Evolutionary conservation across 2,888 invertebrate species (phyloP).

Genomic region (Trissolcus japonicus): DNA sequence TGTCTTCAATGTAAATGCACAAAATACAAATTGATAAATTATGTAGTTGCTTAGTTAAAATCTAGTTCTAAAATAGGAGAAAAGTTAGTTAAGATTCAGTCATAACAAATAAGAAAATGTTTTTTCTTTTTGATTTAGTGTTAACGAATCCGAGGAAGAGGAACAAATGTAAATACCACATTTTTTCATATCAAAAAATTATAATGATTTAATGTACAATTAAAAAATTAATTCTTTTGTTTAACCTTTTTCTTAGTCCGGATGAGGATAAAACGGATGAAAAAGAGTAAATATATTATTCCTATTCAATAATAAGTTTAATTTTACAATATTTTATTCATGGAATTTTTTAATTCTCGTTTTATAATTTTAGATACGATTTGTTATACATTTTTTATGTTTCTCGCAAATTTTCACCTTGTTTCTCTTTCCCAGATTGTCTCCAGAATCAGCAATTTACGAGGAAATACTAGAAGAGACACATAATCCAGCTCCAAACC

Average conservation of each 20-base stretch:
- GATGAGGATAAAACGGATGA: conserved; percentile 18
- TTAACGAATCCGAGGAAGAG: not conserved
- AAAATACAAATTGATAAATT: too few relatives aligned
- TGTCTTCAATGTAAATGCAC: too few relatives aligned
- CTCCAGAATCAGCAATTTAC: conserved; percentile 73
- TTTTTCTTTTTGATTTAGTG: not conserved
- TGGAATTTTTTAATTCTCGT: not conserved
- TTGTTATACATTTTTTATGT: not conserved
- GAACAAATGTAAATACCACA: conserved; percentile 9
- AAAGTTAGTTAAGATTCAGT: too few relatives aligned
- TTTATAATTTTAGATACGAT: not conserved
- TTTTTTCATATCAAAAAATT: not conserved
- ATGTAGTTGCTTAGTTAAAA: too few relatives aligned
- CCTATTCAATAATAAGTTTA: not conserved
- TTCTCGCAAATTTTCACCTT: not conserved
- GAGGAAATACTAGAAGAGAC: conserved; percentile 73
- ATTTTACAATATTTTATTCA: not conserved
- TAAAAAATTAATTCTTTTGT: not conserved
- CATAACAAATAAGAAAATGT: not conserved
- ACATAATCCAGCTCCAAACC: conserved; percentile 70
- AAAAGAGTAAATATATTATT: conserved; percentile 32
- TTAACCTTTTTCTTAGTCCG: conserved; percentile 5
- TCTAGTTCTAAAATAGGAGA: too few relatives aligned
- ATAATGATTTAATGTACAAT: not conserved
- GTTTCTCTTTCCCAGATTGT: conserved; percentile 57